Conservation (phyloP, 2,113 vertebrate genomes). For the Labrus mixtus region DNA sequence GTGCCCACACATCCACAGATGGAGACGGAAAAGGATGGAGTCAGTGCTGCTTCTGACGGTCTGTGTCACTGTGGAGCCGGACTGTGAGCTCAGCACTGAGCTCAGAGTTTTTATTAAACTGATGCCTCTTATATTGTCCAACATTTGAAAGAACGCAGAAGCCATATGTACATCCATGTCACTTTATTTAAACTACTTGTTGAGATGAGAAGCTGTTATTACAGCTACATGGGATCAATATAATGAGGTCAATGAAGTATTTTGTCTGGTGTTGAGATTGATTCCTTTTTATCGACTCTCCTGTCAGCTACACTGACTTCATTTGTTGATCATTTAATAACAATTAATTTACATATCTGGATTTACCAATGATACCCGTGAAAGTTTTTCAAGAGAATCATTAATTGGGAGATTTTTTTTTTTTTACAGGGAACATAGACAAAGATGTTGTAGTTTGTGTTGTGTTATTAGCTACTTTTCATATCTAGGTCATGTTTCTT, state of each 20-base stretch:
- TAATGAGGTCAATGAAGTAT: not conserved
- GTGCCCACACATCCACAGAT: slow-evolving; percentile 19
- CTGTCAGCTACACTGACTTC: no score
- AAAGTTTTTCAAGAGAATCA: no score
- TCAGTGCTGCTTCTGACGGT: not conserved
- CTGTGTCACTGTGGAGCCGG: slow-evolving; percentile 2
- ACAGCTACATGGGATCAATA: not conserved
- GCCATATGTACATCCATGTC: not conserved
- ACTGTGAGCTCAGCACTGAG: slow-evolving; percentile 15
- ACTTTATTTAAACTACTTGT: not conserved
- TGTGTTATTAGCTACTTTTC: no score
- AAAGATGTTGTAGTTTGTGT: no score
- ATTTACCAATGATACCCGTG: no score
- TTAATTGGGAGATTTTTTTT: no score
- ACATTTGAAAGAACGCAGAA: not conserved
- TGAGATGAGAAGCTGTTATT: not conserved
- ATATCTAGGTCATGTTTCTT: no score
- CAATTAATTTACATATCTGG: not conserved
- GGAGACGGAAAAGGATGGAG: slow-evolving; percentile 11
- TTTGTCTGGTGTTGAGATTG: not conserved
- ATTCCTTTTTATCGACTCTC: not conserved
- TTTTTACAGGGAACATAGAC: no score
- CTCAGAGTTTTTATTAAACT: not conserved
- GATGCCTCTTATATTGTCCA: not conserved
- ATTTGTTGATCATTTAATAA: not conserved